Evolutionary conservation across 1,140 invertebrate genomes (phyloP).

Genomic region (Leucophenga varia): DNA sequence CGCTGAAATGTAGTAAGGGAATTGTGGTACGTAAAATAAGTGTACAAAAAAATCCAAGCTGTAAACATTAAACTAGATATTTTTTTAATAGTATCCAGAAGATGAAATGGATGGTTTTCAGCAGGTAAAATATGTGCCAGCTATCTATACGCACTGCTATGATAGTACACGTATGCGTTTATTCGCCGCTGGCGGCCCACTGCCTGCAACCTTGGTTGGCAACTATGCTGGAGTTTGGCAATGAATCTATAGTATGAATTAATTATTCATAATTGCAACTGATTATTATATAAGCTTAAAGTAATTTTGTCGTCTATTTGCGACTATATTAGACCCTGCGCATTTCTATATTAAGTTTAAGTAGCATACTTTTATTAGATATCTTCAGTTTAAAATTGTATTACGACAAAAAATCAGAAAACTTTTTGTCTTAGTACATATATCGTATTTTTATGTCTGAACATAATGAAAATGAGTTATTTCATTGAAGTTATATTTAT

Average conservation of each 20-base stretch:
- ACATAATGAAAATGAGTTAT: no score
- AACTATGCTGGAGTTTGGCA: conserved; percentile 75
- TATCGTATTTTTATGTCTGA: no score
- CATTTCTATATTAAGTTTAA: no score
- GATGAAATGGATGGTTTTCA: conserved; percentile 81
- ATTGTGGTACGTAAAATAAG: conserved; percentile 72
- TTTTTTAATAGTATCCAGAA: conserved; percentile 70
- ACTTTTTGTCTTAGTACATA: no score
- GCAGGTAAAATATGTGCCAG: conserved; percentile 85
- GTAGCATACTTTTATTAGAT: no score
- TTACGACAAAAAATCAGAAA: no score
- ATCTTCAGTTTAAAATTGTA: no score
- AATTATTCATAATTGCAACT: conserved; percentile 19
- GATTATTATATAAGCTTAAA: conserved; percentile 37
- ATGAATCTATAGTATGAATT: conserved; percentile 37
- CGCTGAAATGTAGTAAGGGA: conserved; percentile 85
- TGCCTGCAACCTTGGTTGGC: conserved; percentile 85
- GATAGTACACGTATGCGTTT: conserved; percentile 86
- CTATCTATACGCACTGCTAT: conserved; percentile 96
- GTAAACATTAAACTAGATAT: not conserved
- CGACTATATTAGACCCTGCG: no score
- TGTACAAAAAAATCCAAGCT: conserved; percentile 13
- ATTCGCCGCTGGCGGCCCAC: conserved; percentile 91
- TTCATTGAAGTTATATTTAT: no score
- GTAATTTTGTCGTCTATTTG: no score